A percentile compares a stretch with the other conserved stretches of the same genome.
phyloP scores from a whole-genome alignment of 2,113 vertebrate genomes.

The Ptilonorhynchus violaceus region DNA sequence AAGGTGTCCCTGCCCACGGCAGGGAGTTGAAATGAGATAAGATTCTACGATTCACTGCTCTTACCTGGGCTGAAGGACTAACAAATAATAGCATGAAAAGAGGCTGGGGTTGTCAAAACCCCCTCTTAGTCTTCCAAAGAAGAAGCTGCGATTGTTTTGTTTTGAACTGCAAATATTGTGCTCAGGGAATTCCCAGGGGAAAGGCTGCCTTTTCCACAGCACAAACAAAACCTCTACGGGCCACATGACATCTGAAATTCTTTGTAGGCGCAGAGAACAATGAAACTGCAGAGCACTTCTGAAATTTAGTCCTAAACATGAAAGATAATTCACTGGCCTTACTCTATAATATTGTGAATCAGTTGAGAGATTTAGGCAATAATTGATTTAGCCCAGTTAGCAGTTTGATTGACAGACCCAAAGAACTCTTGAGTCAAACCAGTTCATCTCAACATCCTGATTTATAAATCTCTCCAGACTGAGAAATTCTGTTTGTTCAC shows the following conservation, averaged over 20 bases:
- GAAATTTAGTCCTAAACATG: background rate
- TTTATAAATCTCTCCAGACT: background rate
- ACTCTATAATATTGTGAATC: background rate
- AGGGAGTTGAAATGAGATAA: background rate
- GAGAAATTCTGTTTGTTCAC: background rate
- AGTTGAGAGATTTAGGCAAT: background rate
- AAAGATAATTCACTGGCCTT: background rate
- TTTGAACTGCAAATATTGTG: background rate
- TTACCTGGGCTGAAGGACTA: background rate
- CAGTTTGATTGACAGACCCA: background rate
- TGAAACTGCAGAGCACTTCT: background rate
- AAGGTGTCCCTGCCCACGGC: background rate
- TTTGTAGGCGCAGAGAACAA: background rate
- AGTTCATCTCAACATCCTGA: background rate
- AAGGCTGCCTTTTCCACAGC: background rate
- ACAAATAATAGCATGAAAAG: background rate
- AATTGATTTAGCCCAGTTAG: background rate
- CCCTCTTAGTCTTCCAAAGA: background rate
- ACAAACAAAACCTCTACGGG: background rate
- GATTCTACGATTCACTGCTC: background rate
- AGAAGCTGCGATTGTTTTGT: background rate
- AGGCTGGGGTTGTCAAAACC: background rate
- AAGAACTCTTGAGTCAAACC: background rate
- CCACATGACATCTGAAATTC: background rate
- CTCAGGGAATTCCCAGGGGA: background rate